Base-by-base conservation (phyloP, 2,113 vertebrate species). In the Tachycineta bicolor region DNA sequence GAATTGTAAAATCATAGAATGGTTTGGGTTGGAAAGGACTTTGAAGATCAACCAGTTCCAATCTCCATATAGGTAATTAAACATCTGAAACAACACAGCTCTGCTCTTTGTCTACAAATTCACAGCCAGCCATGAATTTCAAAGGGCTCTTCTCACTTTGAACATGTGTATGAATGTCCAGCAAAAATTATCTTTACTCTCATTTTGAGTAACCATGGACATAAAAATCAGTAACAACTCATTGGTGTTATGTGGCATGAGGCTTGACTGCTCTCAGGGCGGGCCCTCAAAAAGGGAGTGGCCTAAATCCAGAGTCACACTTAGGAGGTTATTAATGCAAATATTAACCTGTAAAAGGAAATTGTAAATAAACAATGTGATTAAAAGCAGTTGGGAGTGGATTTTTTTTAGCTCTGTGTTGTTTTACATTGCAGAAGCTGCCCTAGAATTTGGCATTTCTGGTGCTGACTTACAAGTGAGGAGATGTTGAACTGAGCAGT, bases 231-330 rank as follows among this genome's bases (percentile, higher is more conserved):
- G 1, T 53, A 63, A 14, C 4, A 59, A 14, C 37, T 46, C 2
- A 0, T 19, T 0, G 0, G 11, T 41, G 16, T 55, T 74, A 29
- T 2, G 4, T 60, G 84, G 47, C 56, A 16, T 1, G 8, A 74
- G 41, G 23, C 11, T 64, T 46, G 5, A 26, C 12, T 50, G 16
- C 18, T 44, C 5, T 62, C 44, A 34, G 43, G 18, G 5, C 41
- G 59, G 69, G 19, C 63, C 41, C 41, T 75, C n/a, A 6, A 9
- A 49, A 82, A 68, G 18, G 2, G 31, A 71, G 13, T 9, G 26
- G 44, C 62, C 43, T 11, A 37, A 76, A 73, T 43, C 56, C 43
- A n/a, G 56, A 85, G 18, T 64, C 75, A 17, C 23, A 4, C 52
- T 76, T 62, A 21, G 49, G 24, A 46, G 41, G 2, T 76, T 76